Conservation (phyloP, 2,888 invertebrate species). For the Mechanitis messenoides region DNA sequence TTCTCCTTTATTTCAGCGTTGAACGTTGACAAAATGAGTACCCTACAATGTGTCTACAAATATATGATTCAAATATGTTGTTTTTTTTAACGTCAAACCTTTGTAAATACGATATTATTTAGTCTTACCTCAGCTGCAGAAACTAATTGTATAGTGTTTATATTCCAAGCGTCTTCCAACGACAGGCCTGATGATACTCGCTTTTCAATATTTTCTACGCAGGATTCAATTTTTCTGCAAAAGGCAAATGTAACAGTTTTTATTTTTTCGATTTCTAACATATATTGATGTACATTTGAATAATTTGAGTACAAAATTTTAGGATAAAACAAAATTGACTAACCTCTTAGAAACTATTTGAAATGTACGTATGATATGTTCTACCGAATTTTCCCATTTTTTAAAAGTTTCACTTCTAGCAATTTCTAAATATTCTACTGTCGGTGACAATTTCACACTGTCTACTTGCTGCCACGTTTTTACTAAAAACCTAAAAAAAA, state of each 20-base stretch:
- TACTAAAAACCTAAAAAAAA: conserved; percentile 78
- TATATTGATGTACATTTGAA: too few species aligned
- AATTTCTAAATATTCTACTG: conserved; percentile 80
- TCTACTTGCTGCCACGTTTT: conserved; percentile 84
- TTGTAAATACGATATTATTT: conserved; percentile 7
- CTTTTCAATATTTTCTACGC: conserved; percentile 80
- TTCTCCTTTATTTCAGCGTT: conserved; percentile 71
- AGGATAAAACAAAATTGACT: conserved; percentile 22
- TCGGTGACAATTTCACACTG: conserved; percentile 78
- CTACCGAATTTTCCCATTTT: conserved; percentile 64
- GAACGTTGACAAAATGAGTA: conserved; percentile 85
- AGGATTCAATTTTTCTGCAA: conserved; percentile 81
- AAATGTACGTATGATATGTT: conserved; percentile 76
- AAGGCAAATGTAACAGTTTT: conserved; percentile 2
- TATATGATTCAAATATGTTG: background rate
- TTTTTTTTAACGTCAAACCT: background rate
- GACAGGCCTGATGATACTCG: conserved; percentile 78
- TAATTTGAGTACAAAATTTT: too few species aligned
- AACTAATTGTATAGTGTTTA: conserved; percentile 86
- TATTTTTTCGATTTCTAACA: conserved; percentile 2
- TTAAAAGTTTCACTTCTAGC: conserved; percentile 37
- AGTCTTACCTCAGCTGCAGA: conserved; percentile 85
- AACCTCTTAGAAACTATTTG: conserved; percentile 80
- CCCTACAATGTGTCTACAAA: conserved; percentile 86
- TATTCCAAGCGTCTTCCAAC: conserved; percentile 90